A percentile compares a stretch with the other conserved stretches of the same genome.
Evolutionary conservation across 2,797 vertebrate species (phyloP).

Genomic region (Perodicticus potto): DNA sequence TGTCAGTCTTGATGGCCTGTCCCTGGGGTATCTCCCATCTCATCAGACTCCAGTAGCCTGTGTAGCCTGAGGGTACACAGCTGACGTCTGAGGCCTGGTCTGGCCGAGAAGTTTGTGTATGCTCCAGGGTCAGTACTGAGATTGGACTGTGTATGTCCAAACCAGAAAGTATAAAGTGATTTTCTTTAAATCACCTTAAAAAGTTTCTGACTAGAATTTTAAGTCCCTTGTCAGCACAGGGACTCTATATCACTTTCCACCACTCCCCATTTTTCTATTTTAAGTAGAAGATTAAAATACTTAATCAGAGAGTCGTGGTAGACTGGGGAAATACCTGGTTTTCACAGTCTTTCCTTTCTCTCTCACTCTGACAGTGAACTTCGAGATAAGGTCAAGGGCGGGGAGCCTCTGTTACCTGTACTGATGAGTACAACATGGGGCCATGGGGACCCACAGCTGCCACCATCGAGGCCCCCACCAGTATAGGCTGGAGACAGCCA

Average conservation of each 20-base stretch:
- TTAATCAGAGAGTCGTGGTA: background rate
- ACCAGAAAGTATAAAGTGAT: background rate
- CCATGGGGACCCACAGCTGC: background rate
- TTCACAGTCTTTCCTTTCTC: background rate
- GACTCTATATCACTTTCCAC: background rate
- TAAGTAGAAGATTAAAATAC: background rate
- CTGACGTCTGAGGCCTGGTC: background rate
- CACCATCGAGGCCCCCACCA: background rate
- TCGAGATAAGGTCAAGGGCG: background rate
- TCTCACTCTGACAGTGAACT: background rate
- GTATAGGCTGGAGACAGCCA: background rate
- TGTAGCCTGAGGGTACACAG: fast-evolving
- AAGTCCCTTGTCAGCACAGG: background rate
- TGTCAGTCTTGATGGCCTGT: background rate
- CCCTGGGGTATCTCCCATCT: too few species aligned
- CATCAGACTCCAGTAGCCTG: background rate
- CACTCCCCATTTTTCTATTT: background rate
- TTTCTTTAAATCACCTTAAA: background rate
- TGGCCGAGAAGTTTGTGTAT: background rate
- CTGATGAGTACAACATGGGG: background rate
- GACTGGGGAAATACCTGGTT: too few species aligned
- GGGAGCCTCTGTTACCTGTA: background rate
- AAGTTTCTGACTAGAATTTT: background rate
- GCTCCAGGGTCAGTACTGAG: background rate
- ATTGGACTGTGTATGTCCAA: background rate